Conservation (phyloP, 2,113 vertebrate species). For the Pithys albifrons region DNA sequence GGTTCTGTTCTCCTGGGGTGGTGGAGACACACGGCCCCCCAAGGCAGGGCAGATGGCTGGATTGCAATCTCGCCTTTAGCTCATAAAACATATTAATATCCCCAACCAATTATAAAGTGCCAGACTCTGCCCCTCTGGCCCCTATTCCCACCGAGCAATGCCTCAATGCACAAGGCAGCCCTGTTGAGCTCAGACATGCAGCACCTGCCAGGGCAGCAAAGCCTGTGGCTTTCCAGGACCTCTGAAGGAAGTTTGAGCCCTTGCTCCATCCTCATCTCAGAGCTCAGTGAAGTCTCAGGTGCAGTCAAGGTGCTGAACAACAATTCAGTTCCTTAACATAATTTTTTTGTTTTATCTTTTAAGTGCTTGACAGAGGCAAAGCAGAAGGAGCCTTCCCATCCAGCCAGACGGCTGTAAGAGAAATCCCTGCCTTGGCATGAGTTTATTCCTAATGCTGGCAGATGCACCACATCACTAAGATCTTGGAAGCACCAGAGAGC, state of each 20-base stretch:
- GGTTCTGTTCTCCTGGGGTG: neutral
- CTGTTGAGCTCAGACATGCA: neutral
- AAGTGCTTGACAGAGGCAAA: neutral
- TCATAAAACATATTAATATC: conserved; percentile 11
- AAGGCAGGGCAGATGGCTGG: conserved; percentile 38
- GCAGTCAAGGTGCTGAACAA: neutral
- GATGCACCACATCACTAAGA: neutral
- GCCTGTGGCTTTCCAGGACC: neutral
- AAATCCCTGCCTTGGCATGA: neutral
- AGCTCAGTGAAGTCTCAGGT: neutral
- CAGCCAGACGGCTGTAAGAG: neutral
- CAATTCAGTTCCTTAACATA: neutral
- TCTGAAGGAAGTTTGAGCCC: neutral
- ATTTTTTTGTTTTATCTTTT: neutral
- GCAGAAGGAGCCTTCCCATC: conserved; percentile 3
- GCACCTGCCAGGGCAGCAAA: neutral
- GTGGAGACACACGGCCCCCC: neutral
- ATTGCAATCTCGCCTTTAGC: neutral
- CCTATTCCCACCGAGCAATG: neutral
- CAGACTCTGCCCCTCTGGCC: neutral
- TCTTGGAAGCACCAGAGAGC: neutral
- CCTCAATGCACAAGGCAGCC: neutral
- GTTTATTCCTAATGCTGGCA: neutral
- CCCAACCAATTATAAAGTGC: conserved; percentile 5
- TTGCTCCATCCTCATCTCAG: neutral